Conservation (phyloP, 2,797 vertebrate species). For the Silurus lanzhouensis region DNA sequence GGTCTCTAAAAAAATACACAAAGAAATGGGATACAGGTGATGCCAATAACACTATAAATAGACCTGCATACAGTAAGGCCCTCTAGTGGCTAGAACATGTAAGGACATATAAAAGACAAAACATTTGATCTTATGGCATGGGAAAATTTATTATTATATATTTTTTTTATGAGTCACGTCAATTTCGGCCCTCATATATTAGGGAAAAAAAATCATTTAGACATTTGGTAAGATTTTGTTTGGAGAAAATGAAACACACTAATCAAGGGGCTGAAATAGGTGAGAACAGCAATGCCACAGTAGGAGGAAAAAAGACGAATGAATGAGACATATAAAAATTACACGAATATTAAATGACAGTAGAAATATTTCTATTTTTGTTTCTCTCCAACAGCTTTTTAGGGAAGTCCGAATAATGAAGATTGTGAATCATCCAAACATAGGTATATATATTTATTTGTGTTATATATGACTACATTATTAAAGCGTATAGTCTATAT, state of each 20-base stretch:
- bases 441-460: constrained; percentile 24
- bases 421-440: constrained; percentile 49
- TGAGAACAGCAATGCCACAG: too few species aligned
- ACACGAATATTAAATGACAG: not conserved
- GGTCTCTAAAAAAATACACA: too few species aligned
- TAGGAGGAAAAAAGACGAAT: not conserved
- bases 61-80: too few species aligned
- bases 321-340: not conserved
- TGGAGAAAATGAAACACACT: not conserved
- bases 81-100: too few species aligned
- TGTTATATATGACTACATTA: not conserved
- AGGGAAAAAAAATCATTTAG: too few species aligned
- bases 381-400: constrained; percentile 35
- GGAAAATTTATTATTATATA: too few species aligned
- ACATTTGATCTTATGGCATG: too few species aligned
- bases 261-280: not conserved
- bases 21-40: too few species aligned
- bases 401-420: constrained; percentile 51
- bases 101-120: too few species aligned
- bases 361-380: not conserved
- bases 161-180: too few species aligned
- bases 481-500: not conserved
- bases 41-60: too few species aligned
- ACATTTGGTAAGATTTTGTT: not conserved
- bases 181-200: too few species aligned